Conservation (phyloP, 2,113 vertebrate genomes). For the Brachionichthys hirsutus region DNA sequence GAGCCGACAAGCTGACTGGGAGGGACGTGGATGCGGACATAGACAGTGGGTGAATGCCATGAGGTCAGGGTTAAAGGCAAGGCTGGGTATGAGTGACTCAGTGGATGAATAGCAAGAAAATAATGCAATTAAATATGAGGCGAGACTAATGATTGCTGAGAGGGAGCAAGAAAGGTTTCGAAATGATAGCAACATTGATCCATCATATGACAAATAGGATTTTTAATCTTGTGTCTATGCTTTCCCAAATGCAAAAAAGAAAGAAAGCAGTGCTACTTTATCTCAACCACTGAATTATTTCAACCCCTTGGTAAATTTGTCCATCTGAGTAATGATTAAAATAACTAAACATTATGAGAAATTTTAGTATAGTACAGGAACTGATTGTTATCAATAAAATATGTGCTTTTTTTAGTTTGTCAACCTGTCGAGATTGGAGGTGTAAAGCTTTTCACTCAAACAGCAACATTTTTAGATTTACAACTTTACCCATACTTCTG, state of each 20-base stretch:
- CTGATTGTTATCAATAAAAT: too few relatives aligned
- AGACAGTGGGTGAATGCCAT: not conserved
- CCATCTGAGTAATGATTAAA: too few relatives aligned
- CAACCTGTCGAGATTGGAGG: too few relatives aligned
- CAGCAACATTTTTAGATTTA: too few relatives aligned
- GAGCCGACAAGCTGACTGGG: conserved; percentile 11
- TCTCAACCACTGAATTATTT: too few relatives aligned
- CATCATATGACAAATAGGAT: not conserved
- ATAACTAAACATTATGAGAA: too few relatives aligned
- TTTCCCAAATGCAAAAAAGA: not conserved
- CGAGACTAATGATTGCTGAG: not conserved
- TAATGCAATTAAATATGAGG: not conserved
- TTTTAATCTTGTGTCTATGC: not conserved
- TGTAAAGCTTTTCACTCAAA: too few relatives aligned
- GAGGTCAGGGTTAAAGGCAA: not conserved
- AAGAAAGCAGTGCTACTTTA: not conserved
- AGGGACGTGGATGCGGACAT: not conserved
- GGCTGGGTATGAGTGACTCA: not conserved
- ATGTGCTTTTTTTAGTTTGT: too few relatives aligned
- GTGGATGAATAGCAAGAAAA: not conserved
- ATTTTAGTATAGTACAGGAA: too few relatives aligned
- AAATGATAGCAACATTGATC: not conserved
- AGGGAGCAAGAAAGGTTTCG: not conserved
- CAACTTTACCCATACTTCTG: too few relatives aligned
- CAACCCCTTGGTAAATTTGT: too few relatives aligned